Percentiles rank a stretch among this genome's conserved stretches.
Evolutionary conservation across 2,113 vertebrate genomes (phyloP).

Genomic region (Monopterus albus): DNA sequence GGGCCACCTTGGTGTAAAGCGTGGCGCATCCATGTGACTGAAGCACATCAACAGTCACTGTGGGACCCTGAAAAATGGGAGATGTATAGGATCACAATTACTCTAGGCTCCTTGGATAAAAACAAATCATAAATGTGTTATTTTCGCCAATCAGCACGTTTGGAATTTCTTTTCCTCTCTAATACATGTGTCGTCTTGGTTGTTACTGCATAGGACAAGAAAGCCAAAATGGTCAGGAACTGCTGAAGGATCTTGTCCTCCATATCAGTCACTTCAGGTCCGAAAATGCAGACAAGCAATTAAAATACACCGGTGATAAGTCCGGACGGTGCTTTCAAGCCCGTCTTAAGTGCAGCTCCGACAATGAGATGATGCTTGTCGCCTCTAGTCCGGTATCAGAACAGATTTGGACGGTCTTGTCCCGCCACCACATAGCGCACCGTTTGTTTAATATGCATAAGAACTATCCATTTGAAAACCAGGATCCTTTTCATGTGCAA

Average conservation of each 20-base stretch:
- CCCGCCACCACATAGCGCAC: not conserved
- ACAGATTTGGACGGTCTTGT: constrained; percentile 18
- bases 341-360: constrained; percentile 23
- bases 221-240: not conserved
- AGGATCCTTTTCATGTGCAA: not conserved
- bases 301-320: constrained; percentile 5
- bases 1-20: constrained; percentile 33
- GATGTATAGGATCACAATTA: not conserved
- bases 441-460: constrained; percentile 23
- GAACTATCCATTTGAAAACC: not conserved
- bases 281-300: constrained; percentile 15
- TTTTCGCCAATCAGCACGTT: no score
- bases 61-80: constrained; percentile 31
- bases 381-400: constrained; percentile 13
- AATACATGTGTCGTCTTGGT: not conserved
- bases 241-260: not conserved
- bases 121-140: no score
- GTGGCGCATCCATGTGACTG: constrained; percentile 65
- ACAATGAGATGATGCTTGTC: constrained; percentile 16
- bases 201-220: not conserved
- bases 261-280: not conserved
- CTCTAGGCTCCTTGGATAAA: not conserved
- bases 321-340: constrained; percentile 1
- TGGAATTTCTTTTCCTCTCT: not conserved
- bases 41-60: constrained; percentile 41